phyloP scores from a whole-genome alignment of 1,140 invertebrate genomes.

The Drosophila santomea region DNA sequence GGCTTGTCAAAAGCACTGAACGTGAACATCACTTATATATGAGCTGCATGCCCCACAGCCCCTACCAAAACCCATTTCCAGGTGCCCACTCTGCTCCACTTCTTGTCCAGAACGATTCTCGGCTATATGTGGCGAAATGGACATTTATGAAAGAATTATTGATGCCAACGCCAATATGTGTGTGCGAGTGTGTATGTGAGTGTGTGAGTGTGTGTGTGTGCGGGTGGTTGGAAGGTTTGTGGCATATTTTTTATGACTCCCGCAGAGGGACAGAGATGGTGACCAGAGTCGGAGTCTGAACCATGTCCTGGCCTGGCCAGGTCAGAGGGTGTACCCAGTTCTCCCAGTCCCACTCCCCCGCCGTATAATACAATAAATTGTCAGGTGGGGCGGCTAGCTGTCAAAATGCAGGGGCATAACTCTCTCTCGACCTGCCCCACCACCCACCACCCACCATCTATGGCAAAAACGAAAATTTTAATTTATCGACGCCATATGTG shows the following conservation, averaged over 20 bases:
- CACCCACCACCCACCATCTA: conserved; percentile 3
- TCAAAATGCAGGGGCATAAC: conserved; percentile 76
- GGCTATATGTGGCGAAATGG: conserved; percentile 80
- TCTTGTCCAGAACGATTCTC: conserved; percentile 61
- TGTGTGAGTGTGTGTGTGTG: conserved; percentile 31
- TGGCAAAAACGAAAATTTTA: conserved; percentile 76
- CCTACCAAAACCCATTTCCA: conserved; percentile 10
- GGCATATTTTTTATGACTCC: conserved; percentile 77
- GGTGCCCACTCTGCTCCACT: not conserved
- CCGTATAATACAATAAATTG: conserved; percentile 80
- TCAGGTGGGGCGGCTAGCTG: conserved; percentile 75
- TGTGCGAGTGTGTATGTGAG: conserved; percentile 18
- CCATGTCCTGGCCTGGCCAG: conserved; percentile 35
- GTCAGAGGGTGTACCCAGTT: conserved; percentile 37
- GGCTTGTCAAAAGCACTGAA: conserved; percentile 76
- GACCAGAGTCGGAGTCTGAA: conserved; percentile 45
- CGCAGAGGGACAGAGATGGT: conserved; percentile 29
- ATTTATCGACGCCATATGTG: conserved; percentile 84
- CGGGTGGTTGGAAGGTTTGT: conserved; percentile 46
- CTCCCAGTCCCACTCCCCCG: not conserved
- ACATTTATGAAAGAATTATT: conserved; percentile 84
- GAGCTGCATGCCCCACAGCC: conserved; percentile 1
- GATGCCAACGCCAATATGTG: conserved; percentile 70
- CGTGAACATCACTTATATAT: conserved; percentile 68
- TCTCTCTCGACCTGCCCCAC: not conserved